phyloP scores from a whole-genome alignment of 2,888 invertebrate genomes.

The Erannis defoliaria region DNA sequence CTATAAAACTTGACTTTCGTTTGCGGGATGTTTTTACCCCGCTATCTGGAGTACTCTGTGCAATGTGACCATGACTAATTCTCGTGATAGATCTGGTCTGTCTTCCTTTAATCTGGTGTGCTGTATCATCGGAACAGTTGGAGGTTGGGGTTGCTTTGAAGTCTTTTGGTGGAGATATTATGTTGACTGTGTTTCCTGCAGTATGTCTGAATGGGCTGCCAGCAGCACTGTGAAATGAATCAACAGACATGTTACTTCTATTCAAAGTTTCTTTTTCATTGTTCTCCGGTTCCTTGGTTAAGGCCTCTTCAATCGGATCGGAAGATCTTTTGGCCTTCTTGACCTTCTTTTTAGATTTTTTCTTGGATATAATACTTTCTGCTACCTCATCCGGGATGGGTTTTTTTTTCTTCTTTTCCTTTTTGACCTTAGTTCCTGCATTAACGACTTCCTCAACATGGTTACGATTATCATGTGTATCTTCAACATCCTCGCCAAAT shows the following conservation, averaged over 20 bases:
- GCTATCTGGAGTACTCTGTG: constrained; percentile 9
- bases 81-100: constrained; percentile 39
- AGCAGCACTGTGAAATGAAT: constrained; percentile 76
- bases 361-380: constrained; percentile 45
- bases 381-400: constrained; percentile 20
- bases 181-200: constrained; percentile 12
- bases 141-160: constrained; percentile 9
- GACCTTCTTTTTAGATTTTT: constrained; percentile 59
- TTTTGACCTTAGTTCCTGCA: constrained; percentile 47
- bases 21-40: constrained; percentile 17
- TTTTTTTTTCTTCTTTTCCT: constrained; percentile 53
- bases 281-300: constrained; percentile 33
- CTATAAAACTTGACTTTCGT: constrained; percentile 33
- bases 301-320: constrained; percentile 50
- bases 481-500: constrained; percentile 44
- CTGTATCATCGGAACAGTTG: constrained; percentile 7
- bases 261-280: constrained; percentile 41
- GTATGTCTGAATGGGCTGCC: constrained; percentile 61
- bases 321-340: constrained; percentile 51
- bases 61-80: not conserved
- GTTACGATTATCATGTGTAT: constrained; percentile 38
- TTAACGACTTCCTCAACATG: constrained; percentile 42
- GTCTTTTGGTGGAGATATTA: constrained; percentile 8
- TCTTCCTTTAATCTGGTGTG: constrained; percentile 30
- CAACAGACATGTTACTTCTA: constrained; percentile 60